Evolutionary conservation across 1,140 invertebrate species (phyloP).

Genomic region (Bombus pyrosoma): DNA sequence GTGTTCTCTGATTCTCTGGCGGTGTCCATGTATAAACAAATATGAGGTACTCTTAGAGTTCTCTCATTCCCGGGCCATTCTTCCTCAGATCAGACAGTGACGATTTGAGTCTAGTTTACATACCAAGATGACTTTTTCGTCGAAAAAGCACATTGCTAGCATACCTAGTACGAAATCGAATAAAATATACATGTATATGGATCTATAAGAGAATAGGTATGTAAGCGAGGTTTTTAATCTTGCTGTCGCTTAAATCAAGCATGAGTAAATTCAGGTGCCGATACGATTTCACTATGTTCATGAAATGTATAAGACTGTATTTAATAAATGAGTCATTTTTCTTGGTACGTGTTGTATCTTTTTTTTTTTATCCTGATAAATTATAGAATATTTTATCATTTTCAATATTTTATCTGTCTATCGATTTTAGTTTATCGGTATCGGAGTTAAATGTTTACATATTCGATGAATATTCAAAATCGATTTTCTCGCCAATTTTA

Average conservation of each 20-base stretch:
- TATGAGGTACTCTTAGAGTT: not conserved
- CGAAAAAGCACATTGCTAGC: not conserved
- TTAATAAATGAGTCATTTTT: conserved; percentile 73
- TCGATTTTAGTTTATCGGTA: too few species aligned
- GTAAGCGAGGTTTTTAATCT: conserved; percentile 9
- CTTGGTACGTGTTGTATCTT: conserved; percentile 33
- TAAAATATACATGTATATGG: not conserved
- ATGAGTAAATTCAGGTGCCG: conserved; percentile 3
- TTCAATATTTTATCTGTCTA: too few species aligned
- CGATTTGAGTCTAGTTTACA: conserved; percentile 15
- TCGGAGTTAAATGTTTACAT: too few species aligned
- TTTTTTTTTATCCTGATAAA: too few species aligned
- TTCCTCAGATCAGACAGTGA: not conserved
- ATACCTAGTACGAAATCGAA: not conserved
- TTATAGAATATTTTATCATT: too few species aligned
- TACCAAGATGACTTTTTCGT: not conserved
- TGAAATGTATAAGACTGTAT: conserved; percentile 76
- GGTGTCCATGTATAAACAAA: conserved; percentile 15
- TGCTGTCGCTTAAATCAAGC: not conserved
- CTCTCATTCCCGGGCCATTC: not conserved
- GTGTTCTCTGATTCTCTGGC: conserved; percentile 32
- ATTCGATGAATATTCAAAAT: not conserved
- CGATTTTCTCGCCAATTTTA: not conserved
- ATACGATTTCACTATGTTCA: conserved; percentile 50
- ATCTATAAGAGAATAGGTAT: not conserved